phyloP scores from a whole-genome alignment of 1,140 invertebrate genomes.

The Drosophila punjabiensis region DNA sequence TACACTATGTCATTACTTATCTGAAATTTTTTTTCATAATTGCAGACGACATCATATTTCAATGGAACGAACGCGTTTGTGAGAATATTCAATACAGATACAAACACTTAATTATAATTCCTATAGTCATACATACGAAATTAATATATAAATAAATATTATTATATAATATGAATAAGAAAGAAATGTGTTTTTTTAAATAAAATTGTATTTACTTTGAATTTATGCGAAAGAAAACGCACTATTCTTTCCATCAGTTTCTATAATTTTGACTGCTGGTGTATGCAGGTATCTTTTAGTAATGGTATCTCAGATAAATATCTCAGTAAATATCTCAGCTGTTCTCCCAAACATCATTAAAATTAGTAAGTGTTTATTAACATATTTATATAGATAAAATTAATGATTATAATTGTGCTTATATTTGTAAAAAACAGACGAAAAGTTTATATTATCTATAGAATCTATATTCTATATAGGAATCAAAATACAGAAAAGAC shows the following conservation, averaged over 20 bases:
- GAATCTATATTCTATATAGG: neutral
- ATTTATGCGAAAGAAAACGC: neutral
- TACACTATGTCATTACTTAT: neutral
- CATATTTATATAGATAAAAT: neutral
- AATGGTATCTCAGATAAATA: neutral
- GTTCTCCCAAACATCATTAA: neutral
- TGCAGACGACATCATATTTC: slow-evolving; percentile 56
- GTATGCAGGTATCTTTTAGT: neutral
- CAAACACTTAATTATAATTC: slow-evolving; percentile 61
- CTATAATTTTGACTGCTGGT: neutral
- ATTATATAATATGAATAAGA: slow-evolving; percentile 7
- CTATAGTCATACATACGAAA: slow-evolving; percentile 71
- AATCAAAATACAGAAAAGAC: neutral
- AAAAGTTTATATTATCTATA: neutral
- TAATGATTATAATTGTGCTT: neutral
- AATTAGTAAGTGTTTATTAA: slow-evolving; percentile 4
- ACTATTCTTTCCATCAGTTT: neutral
- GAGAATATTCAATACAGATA: slow-evolving; percentile 44
- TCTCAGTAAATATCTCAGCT: neutral
- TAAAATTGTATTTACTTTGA: neutral
- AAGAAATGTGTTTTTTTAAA: neutral
- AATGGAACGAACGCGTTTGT: slow-evolving; percentile 58
- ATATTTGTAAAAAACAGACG: neutral
- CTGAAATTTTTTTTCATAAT: neutral
- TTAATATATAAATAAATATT: slow-evolving; percentile 45